Evolutionary conservation across 2,888 invertebrate genomes (phyloP), one percentile per base, ranked within the genome.

Genomic region (Xestobium rufovillosum): DNA sequence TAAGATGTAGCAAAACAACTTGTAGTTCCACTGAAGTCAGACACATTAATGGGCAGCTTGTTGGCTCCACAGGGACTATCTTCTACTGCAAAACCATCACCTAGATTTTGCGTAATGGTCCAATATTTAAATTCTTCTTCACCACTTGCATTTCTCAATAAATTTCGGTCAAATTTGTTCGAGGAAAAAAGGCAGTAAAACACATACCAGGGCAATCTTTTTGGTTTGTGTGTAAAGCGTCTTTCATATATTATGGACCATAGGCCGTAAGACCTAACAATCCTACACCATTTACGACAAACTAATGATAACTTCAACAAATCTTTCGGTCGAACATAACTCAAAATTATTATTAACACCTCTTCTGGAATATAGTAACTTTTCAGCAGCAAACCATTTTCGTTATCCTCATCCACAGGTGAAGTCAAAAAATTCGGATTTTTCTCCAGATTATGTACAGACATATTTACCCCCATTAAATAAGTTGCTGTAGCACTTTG

Each of bases 1-100:
- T 61, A 76, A 2, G 76, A 74, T 10, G 76, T 75, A 2, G 65
- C 70, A 58, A 75, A 75, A 52, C 75, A 75, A 36, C 56, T 55
- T 4, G 59, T 57, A 31, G 56, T 50, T 2, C 60, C 63, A 38
- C 62, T 54, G 45, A 70, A 68, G 10, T 68, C 62, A 8, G 65
- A 60, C 26, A 65, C 57, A 40, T 56, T 50, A 17, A 41, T 17
- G 1, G 71, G 71, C 23, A 71, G 45, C 2, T 57, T 56, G 33
- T 68, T 65, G 26, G 62, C 56, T 9, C 71, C 72, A 2, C 23
- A 2, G 1, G 75, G 73, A 16, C 66, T 63, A 43, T 57, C 47
- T 56, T 75, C 75, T 9, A 73, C 57, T 34, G 3, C 51, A 65
- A 72, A 73, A 12, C 56, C 50, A 53, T 71, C 56, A 3, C 71